phyloP scores from a whole-genome alignment of 2,888 invertebrate species.

The Cephus rjabovi region DNA sequence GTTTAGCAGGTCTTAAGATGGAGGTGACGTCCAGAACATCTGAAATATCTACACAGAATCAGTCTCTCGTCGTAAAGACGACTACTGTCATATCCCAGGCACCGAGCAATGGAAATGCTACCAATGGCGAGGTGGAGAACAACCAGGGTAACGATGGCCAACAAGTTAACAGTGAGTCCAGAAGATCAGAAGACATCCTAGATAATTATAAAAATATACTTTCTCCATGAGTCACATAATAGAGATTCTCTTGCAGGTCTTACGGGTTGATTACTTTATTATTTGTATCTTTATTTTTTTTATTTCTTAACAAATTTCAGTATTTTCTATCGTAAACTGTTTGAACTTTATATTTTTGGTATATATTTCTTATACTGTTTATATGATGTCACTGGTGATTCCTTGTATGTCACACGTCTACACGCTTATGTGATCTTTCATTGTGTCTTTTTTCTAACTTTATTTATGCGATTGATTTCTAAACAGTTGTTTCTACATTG shows the following conservation, averaged over 20 bases:
- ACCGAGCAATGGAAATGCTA: slow-evolving; percentile 56
- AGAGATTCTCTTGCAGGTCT: slow-evolving; percentile 1
- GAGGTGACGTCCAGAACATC: slow-evolving; percentile 64
- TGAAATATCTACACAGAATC: slow-evolving; percentile 62
- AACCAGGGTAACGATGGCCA: slow-evolving; percentile 57
- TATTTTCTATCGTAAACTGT: not conserved
- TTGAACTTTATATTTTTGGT: not conserved
- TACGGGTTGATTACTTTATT: slow-evolving; percentile 16
- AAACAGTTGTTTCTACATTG: slow-evolving; percentile 18
- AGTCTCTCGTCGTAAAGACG: slow-evolving; percentile 56
- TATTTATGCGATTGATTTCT: slow-evolving; percentile 23
- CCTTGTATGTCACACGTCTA: slow-evolving; percentile 9
- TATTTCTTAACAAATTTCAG: slow-evolving; percentile 4
- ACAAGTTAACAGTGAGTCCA: slow-evolving; percentile 62
- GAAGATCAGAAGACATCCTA: not conserved
- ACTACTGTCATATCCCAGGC: slow-evolving; percentile 62
- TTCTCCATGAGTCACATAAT: not conserved
- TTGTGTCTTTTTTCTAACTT: slow-evolving; percentile 26
- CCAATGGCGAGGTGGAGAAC: slow-evolving; percentile 60
- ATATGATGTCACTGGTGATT: not conserved
- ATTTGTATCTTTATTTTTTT: slow-evolving; percentile 14
- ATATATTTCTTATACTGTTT: slow-evolving; percentile 12
- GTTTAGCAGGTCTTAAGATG: slow-evolving; percentile 63
- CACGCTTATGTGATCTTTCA: slow-evolving; percentile 10
- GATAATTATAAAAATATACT: not conserved